phyloP scores from a whole-genome alignment of 2,113 vertebrate genomes.

The Bufo bufo region DNA sequence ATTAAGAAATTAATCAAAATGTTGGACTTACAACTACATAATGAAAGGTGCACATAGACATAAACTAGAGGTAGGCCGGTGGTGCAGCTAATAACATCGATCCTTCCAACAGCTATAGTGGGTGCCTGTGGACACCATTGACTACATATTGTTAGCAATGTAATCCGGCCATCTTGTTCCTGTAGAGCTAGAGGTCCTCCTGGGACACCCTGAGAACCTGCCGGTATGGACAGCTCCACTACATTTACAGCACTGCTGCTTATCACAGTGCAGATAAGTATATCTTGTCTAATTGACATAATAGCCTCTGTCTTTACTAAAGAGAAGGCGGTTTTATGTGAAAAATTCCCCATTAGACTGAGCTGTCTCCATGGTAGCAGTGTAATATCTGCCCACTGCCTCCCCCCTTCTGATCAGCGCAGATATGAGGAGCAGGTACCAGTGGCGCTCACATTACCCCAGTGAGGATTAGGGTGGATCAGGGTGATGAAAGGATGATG shows the following conservation, averaged over 20 bases:
- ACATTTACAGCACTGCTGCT: background rate
- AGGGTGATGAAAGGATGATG: slow-evolving; percentile 57
- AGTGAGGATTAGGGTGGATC: slow-evolving; percentile 38
- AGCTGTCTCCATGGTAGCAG: slow-evolving; percentile 20
- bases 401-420: background rate
- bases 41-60: too few relatives aligned
- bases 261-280: background rate
- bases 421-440: background rate
- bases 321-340: background rate
- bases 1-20: too few relatives aligned
- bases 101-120: too few relatives aligned
- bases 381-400: slow-evolving; percentile 6
- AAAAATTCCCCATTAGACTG: background rate
- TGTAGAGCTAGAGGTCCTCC: background rate
- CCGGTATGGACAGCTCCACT: background rate
- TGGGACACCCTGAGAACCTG: background rate
- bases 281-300: background rate
- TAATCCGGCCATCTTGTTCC: background rate
- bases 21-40: too few relatives aligned
- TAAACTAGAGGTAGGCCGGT: too few relatives aligned
- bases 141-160: too few relatives aligned
- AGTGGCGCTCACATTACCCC: background rate
- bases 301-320: background rate
- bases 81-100: too few relatives aligned
- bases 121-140: too few relatives aligned